These are phyloP conservation scores for Microcebus griseorufus DNA, from an alignment of 2,113 vertebrate species.

Conservation along the genomic window DNA sequence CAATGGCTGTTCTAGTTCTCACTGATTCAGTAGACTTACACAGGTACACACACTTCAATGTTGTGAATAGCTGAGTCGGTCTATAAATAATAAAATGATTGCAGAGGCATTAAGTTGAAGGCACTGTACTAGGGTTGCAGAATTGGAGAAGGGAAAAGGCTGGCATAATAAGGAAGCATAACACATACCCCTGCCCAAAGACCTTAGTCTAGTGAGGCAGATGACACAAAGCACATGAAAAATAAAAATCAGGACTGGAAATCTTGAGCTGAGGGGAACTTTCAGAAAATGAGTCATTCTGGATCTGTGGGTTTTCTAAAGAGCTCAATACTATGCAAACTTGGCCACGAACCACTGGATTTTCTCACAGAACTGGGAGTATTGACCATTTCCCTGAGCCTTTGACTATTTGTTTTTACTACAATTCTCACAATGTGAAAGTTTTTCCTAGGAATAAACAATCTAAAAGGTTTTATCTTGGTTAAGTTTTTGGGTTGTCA, in stretches of 20 bases:
- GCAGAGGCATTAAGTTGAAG: background rate
- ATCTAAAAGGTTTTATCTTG: background rate
- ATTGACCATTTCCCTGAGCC: background rate
- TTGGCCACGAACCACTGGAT: background rate
- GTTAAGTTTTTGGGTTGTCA: background rate
- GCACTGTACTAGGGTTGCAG: background rate
- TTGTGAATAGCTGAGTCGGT: background rate
- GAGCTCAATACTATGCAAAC: background rate
- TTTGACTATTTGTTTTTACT: background rate
- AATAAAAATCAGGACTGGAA: background rate
- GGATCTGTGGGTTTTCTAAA: background rate
- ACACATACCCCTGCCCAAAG: background rate
- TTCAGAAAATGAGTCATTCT: background rate
- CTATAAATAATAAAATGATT: background rate
- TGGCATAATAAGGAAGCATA: background rate
- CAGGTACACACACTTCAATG: fast-evolving
- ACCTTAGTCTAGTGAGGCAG: background rate
- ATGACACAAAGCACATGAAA: background rate
- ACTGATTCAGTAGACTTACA: background rate
- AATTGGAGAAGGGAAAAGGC: background rate
- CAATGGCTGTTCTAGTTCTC: background rate
- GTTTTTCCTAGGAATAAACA: background rate
- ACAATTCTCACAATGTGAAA: background rate
- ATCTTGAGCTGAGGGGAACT: background rate
- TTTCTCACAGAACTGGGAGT: background rate